Conservation (phyloP, 2,113 vertebrate species). For the Sebastes fasciatus region DNA sequence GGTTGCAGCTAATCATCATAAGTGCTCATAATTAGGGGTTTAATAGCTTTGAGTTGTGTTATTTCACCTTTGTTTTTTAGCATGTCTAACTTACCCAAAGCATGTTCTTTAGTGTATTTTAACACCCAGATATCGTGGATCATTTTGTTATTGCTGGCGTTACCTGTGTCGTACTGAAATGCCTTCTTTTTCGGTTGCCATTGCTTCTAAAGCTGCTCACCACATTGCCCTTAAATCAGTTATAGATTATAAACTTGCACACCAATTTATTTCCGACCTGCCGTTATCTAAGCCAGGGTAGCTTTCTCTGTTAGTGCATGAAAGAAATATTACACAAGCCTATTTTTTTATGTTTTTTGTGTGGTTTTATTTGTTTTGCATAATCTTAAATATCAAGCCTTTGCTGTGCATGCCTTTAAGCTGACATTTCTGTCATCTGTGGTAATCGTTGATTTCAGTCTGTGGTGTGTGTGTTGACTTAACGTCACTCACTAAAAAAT, state of each 20-base stretch:
- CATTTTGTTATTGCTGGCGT: constrained; percentile 28
- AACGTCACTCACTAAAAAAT: constrained; percentile 55
- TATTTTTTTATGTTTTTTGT: constrained; percentile 11
- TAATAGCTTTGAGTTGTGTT: constrained; percentile 16
- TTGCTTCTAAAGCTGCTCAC: constrained; percentile 67
- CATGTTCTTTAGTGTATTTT: constrained; percentile 29
- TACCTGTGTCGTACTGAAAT: constrained; percentile 25
- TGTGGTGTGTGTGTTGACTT: constrained; percentile 52
- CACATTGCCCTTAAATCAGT: constrained; percentile 68
- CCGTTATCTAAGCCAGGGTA: constrained; percentile 19
- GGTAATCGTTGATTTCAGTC: constrained; percentile 46
- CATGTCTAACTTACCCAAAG: constrained; percentile 18
- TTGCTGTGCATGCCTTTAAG: constrained; percentile 65
- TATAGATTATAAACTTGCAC: constrained; percentile 15
- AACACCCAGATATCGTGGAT: neutral
- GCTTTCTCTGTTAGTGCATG: constrained; percentile 41
- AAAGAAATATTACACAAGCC: neutral
- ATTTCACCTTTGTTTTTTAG: constrained; percentile 14
- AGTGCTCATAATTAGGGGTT: constrained; percentile 30
- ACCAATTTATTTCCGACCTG: constrained; percentile 21
- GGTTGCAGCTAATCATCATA: constrained; percentile 44
- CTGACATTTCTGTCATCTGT: constrained; percentile 50
- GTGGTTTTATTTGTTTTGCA: constrained; percentile 18
- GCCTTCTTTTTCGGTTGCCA: constrained; percentile 69
- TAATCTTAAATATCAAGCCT: constrained; percentile 38